A percentile compares a stretch with the other conserved stretches of the same genome.
These are phyloP conservation scores for Gymnocypris eckloni DNA, from an alignment of 2,797 vertebrate genomes.

Conservation along the genomic window DNA sequence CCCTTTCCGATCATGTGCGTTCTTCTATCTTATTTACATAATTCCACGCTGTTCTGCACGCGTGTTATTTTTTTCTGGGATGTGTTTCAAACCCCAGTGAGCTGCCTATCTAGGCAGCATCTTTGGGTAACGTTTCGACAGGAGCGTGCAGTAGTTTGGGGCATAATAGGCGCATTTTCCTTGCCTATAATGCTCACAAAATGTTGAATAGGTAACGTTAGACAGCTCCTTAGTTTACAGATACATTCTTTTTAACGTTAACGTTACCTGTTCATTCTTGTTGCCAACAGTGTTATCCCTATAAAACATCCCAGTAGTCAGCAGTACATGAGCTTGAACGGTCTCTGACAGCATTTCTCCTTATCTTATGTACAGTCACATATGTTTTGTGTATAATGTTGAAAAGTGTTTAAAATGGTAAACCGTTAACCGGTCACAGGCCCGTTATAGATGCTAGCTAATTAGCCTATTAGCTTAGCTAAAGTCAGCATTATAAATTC, in stretches of 20 bases:
- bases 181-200: background rate
- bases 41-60: background rate
- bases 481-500: background rate
- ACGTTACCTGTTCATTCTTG: background rate
- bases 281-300: background rate
- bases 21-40: background rate
- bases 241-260: background rate
- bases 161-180: background rate
- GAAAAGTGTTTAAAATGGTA: background rate
- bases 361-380: background rate
- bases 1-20: background rate
- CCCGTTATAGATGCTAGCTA: conserved; percentile 22
- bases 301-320: background rate
- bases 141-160: background rate
- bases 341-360: background rate
- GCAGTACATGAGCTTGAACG: background rate
- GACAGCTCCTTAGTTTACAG: background rate
- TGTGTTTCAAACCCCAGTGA: conserved; percentile 9
- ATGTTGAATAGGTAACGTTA: background rate
- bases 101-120: background rate
- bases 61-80: background rate
- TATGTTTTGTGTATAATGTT: background rate
- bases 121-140: background rate
- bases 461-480: conserved; percentile 64
- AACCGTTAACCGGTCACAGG: background rate